These are phyloP conservation scores for Cisticola juncidis DNA, from an alignment of 2,113 vertebrate species.

Conservation along the genomic window DNA sequence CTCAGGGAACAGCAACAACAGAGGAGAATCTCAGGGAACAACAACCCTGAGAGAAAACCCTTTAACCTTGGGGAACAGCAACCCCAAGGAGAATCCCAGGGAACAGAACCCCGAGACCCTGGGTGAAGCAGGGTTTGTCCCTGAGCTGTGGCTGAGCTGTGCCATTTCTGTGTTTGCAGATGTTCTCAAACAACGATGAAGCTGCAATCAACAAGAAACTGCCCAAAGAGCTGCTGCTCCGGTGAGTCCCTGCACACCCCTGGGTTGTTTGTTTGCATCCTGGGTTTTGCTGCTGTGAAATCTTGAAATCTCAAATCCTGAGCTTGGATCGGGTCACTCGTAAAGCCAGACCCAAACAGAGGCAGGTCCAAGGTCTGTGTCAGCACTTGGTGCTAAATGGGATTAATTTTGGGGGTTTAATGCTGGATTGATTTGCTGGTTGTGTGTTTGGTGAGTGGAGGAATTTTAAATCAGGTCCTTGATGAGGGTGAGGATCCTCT, in stretches of 20 bases:
- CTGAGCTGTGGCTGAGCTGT: neutral
- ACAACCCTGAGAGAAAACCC: too few relatives aligned
- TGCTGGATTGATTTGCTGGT: neutral
- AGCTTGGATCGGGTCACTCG: neutral
- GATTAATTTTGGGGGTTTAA: neutral
- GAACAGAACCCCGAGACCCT: too few relatives aligned
- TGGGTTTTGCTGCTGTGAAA: neutral
- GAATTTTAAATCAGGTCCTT: neutral
- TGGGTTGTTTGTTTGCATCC: neutral
- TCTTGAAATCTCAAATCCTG: accelerated
- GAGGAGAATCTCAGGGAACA: too few relatives aligned
- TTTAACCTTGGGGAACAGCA: too few relatives aligned
- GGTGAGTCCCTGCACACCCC: conserved; percentile 58
- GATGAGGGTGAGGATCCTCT: neutral
- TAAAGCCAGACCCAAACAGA: neutral
- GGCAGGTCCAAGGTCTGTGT: neutral
- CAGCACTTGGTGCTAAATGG: neutral
- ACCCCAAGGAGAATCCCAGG: too few relatives aligned
- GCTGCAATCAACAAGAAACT: conserved; percentile 98
- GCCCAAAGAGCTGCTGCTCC: conserved; percentile 94
- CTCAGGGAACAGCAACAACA: too few relatives aligned
- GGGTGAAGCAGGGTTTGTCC: neutral
- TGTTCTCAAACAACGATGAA: conserved; percentile 99
- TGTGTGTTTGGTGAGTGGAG: neutral
- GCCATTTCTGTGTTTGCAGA: conserved; percentile 73